Conservation (phyloP, 2,113 vertebrate genomes). For the Ailuropoda melanoleuca region DNA sequence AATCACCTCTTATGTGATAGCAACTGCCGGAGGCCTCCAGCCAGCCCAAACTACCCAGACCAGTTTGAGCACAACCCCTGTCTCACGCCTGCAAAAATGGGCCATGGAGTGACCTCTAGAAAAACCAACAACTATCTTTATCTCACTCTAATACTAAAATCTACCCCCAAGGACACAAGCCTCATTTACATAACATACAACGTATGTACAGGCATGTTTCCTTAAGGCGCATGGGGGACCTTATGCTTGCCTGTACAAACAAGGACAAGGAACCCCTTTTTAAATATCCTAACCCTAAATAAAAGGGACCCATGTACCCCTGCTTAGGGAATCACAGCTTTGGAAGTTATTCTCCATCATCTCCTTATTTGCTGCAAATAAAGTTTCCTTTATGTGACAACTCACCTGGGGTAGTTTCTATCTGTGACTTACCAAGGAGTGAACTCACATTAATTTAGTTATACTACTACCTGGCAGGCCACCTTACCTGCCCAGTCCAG, state of each 20-base stretch:
- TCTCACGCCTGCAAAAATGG: background rate
- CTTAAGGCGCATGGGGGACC: background rate
- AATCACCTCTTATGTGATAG: background rate
- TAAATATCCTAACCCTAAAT: background rate
- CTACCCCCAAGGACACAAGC: background rate
- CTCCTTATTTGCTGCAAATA: background rate
- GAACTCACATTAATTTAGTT: background rate
- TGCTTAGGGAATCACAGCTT: background rate
- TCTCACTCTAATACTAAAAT: background rate
- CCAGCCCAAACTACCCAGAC: background rate
- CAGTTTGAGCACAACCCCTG: background rate
- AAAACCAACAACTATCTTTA: background rate
- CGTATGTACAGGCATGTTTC: background rate
- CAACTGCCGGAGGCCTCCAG: background rate
- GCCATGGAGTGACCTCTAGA: background rate
- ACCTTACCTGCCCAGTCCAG: slow-evolving; percentile 85
- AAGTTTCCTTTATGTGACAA: background rate
- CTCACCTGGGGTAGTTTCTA: background rate
- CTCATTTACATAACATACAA: background rate
- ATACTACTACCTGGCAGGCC: background rate
- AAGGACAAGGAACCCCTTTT: background rate
- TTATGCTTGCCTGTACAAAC: background rate
- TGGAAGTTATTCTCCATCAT: background rate
- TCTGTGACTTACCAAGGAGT: background rate
- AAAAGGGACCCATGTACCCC: background rate